A percentile compares a stretch with the other conserved stretches of the same genome.
phyloP scores from a whole-genome alignment of 2,888 invertebrate genomes.

The Hecatera dysodea region DNA sequence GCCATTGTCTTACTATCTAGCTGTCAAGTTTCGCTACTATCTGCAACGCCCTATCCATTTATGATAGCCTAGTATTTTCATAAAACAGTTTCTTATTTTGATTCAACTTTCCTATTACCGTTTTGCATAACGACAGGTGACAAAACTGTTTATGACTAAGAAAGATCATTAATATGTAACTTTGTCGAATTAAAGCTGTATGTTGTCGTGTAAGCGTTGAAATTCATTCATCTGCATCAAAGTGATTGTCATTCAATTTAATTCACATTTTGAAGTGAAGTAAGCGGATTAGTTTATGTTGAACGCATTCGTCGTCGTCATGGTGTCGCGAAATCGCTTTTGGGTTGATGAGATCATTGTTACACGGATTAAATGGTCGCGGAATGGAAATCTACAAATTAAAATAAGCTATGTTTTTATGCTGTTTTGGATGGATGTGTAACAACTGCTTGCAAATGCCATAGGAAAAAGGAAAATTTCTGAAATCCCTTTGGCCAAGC shows the following conservation, averaged over 20 bases:
- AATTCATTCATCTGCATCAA: conserved; percentile 53
- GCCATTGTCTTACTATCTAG: conserved; percentile 31
- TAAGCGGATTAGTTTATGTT: conserved; percentile 63
- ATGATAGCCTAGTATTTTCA: conserved; percentile 14
- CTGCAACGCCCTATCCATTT: conserved; percentile 29
- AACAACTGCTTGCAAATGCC: no score
- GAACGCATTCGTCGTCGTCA: conserved; percentile 48
- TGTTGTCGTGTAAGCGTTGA: conserved; percentile 28
- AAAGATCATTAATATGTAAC: background rate
- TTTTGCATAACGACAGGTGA: conserved; percentile 16
- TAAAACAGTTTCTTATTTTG: conserved; percentile 7
- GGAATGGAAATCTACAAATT: conserved; percentile 44
- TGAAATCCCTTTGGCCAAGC: no score
- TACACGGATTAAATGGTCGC: conserved; percentile 40
- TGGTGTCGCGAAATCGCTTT: conserved; percentile 63
- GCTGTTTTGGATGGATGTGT: background rate
- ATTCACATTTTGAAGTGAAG: conserved; percentile 55
- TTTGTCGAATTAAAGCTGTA: conserved; percentile 27
- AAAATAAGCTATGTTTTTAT: background rate
- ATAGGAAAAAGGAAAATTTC: no score
- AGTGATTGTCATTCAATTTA: conserved; percentile 62
- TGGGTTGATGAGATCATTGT: conserved; percentile 62
- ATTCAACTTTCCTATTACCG: background rate
- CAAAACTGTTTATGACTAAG: conserved; percentile 17
- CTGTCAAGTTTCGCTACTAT: conserved; percentile 40